phyloP scores from a whole-genome alignment of 1,140 invertebrate genomes.

The Drosophila rufa region DNA sequence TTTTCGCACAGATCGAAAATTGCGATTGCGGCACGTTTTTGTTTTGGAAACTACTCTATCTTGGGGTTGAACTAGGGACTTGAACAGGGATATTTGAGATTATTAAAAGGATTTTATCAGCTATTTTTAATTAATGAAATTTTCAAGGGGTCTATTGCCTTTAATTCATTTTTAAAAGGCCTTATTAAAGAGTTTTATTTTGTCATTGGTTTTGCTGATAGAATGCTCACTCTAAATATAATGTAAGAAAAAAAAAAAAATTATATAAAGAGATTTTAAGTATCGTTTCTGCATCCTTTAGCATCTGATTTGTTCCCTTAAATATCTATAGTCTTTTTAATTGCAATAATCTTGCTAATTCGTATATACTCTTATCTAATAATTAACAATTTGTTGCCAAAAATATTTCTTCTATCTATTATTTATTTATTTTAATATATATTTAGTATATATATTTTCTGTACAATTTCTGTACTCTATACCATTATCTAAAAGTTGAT shows the following conservation, averaged over 20 bases:
- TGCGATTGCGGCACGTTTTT: constrained; percentile 60
- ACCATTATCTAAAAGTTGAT: background rate
- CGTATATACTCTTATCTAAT: too few relatives aligned
- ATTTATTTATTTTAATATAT: too few relatives aligned
- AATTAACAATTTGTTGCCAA: too few relatives aligned
- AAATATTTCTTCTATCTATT: too few relatives aligned
- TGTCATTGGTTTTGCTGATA: too few relatives aligned
- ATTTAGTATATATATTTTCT: background rate
- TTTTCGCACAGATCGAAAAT: constrained; percentile 57
- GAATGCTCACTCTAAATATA: too few relatives aligned
- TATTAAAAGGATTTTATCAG: background rate
- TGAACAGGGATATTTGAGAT: background rate
- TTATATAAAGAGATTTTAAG: background rate
- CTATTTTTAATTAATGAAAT: too few relatives aligned
- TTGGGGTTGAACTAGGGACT: background rate
- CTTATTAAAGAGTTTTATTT: too few relatives aligned
- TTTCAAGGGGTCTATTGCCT: too few relatives aligned
- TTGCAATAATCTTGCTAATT: background rate
- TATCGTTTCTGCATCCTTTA: background rate
- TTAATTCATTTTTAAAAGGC: too few relatives aligned
- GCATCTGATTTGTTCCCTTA: background rate
- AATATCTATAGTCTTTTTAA: background rate
- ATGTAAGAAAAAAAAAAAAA: too few relatives aligned
- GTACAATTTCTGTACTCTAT: background rate
- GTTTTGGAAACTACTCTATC: constrained; percentile 43